phyloP scores from a whole-genome alignment of 92 coral and sea anemone genomes.

The Paramuricea clavata region DNA sequence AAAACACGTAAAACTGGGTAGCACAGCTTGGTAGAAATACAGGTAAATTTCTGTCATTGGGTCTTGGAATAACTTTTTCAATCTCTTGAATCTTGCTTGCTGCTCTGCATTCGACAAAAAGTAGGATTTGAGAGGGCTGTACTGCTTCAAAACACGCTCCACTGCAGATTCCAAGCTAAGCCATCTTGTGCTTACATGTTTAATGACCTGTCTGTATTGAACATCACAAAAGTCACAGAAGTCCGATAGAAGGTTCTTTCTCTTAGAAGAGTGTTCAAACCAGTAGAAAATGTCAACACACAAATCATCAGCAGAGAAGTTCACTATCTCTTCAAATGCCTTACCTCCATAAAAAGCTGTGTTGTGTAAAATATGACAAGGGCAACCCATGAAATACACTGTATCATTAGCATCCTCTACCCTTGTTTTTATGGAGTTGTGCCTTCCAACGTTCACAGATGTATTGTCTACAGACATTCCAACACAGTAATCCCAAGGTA shows the following conservation, averaged over 20 bases:
- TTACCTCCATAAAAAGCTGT: slow-evolving; percentile 67
- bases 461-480: slow-evolving; percentile 62
- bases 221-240: slow-evolving; percentile 72
- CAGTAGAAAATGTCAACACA: slow-evolving; percentile 72
- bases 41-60: slow-evolving; percentile 61
- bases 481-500: slow-evolving; percentile 68
- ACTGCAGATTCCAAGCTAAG: slow-evolving; percentile 74
- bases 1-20: slow-evolving; percentile 27
- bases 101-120: slow-evolving; percentile 48
- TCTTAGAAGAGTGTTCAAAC: slow-evolving; percentile 71
- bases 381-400: slow-evolving; percentile 70
- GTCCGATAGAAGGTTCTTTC: slow-evolving; percentile 45
- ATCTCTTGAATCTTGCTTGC: slow-evolving; percentile 56
- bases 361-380: slow-evolving; percentile 65
- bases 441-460: slow-evolving; percentile 56
- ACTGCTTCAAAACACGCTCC: slow-evolving; percentile 61
- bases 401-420: slow-evolving; percentile 65
- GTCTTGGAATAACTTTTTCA: slow-evolving; percentile 48
- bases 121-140: slow-evolving; percentile 65
- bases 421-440: slow-evolving; percentile 72
- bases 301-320: slow-evolving; percentile 71
- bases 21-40: slow-evolving; percentile 64
- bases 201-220: slow-evolving; percentile 62
- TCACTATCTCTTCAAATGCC: slow-evolving; percentile 58
- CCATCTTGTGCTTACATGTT: slow-evolving; percentile 73